Evolutionary conservation across 92 coral and sea anemone genomes (phyloP), one percentile per base, ranked within the genome.

Genomic region (Epizoanthus ramosus): DNA sequence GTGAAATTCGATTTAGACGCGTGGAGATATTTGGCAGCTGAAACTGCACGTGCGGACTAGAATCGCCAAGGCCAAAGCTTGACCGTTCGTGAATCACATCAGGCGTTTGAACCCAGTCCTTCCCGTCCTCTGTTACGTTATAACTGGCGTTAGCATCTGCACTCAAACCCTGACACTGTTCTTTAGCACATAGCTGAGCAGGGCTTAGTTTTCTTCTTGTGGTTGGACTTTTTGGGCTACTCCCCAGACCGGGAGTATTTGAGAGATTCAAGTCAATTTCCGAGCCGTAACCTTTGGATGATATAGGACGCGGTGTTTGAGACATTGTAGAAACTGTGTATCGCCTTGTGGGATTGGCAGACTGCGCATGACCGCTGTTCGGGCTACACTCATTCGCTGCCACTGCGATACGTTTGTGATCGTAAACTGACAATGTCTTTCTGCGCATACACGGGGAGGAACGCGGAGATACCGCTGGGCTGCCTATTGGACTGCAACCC

Each of bases 11-110:
- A 9, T 43, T 60, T 1, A 45, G 71, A 15, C 71, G 58, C 23
- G 22, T 77, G 39, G 82, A 39, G 22, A 88, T 85, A 57, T 83
- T 84, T 12, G 91, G 89, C 33, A 88, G 70, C 71, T 84, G 91
- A 47, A 64, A 67, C 54, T 84, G 56, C 10, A 79, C 8, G 24
- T 45, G n/a, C 9, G 33, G 6, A 60, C 19, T 43, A 69, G 71
- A 16, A 10, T 63, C 71, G 57, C 37, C 22, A 5, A 3, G 57
- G 14, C 69, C 39, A 39, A 8, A 0, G 71, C 57, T 41, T 37
- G 25, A 31, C 3, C 47, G 53, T 5, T 76, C 52, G 19, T 59
- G n/a, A 25, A 15, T 37, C 31, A 54, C 16, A 24, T 35, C 57
- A 10, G 67, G 15, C 21, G 68, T 33, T 8, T 76, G 81, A n/a